Evolutionary conservation across 2,113 vertebrate species (phyloP).

Genomic region (Xyliphius kryptos): DNA sequence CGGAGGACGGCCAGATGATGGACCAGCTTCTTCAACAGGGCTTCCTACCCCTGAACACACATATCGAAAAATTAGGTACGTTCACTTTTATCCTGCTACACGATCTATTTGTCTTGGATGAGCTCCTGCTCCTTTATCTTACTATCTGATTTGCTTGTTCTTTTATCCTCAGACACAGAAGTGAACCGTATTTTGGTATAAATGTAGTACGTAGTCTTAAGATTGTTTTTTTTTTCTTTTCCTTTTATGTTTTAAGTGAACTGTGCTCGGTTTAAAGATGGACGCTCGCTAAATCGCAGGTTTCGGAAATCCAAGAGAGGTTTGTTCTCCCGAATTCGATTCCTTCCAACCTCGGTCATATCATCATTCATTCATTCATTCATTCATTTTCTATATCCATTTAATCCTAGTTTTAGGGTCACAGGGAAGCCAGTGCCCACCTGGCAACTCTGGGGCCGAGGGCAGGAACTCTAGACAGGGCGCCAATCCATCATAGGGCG

Average conservation of each 20-base stretch:
- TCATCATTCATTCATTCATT: too few species aligned
- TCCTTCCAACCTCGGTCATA: slow-evolving; percentile 36
- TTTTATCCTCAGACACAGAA: neutral
- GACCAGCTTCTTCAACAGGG: slow-evolving; percentile 91
- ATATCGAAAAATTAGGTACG: slow-evolving; percentile 87
- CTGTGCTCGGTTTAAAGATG: slow-evolving; percentile 77
- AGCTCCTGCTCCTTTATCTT: slow-evolving; percentile 4
- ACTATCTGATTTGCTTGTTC: neutral
- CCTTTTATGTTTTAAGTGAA: slow-evolving; percentile 68
- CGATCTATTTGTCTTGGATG: too few species aligned
- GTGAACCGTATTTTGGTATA: neutral
- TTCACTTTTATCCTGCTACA: neutral
- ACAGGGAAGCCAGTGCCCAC: too few species aligned
- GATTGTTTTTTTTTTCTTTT: slow-evolving; percentile 51
- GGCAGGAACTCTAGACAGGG: too few species aligned
- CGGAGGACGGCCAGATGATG: slow-evolving; percentile 90
- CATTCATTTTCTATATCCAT: too few species aligned
- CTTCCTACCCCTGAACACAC: slow-evolving; percentile 91
- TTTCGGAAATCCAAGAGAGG: slow-evolving; percentile 80
- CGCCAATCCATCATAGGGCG: too few species aligned
- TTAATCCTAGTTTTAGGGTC: too few species aligned
- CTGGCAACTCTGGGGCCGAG: too few species aligned
- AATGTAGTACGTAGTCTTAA: slow-evolving; percentile 2
- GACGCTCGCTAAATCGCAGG: slow-evolving; percentile 75
- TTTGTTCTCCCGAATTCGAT: slow-evolving; percentile 65